Evolutionary conservation across 2,113 vertebrate genomes (phyloP).

Genomic region (Forbesichthys agassizii): DNA sequence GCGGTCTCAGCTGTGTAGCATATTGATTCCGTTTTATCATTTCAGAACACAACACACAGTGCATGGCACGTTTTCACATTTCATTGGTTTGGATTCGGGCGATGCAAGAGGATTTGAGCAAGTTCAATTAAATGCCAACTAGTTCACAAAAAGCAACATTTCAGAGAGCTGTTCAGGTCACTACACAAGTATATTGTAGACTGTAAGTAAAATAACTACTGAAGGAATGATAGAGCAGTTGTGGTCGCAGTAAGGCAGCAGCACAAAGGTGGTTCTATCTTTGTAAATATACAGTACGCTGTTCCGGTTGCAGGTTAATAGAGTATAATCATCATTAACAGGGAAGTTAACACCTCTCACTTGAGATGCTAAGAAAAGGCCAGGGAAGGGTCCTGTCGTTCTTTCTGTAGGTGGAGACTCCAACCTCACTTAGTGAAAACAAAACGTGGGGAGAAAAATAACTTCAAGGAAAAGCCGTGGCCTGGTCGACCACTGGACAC

Average conservation of each 20-base stretch:
- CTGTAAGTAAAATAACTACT: slow-evolving; percentile 12
- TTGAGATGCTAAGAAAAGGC: slow-evolving; percentile 42
- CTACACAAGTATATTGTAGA: no score
- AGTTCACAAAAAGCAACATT: slow-evolving; percentile 5
- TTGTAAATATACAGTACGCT: background rate
- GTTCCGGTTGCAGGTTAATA: no score
- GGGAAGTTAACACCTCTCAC: slow-evolving; percentile 14
- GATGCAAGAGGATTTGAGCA: slow-evolving; percentile 32
- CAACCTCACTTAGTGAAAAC: slow-evolving; percentile 66
- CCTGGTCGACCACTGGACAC: slow-evolving; percentile 65
- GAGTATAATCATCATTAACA: background rate
- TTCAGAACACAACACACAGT: slow-evolving; percentile 54
- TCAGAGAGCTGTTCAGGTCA: background rate
- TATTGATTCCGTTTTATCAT: slow-evolving; percentile 71
- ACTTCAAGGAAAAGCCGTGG: slow-evolving; percentile 71
- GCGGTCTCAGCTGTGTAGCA: slow-evolving; percentile 72
- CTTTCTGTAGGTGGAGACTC: slow-evolving; percentile 63
- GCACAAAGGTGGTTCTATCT: slow-evolving; percentile 29
- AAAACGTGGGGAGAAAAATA: slow-evolving; percentile 66
- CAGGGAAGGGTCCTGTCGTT: slow-evolving; percentile 46
- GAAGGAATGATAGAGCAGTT: background rate
- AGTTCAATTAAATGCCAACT: slow-evolving; percentile 33
- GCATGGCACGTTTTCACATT: slow-evolving; percentile 38
- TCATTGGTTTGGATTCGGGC: slow-evolving; percentile 47
- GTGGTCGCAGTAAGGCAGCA: background rate